Evolutionary conservation across 2,888 invertebrate species (phyloP), one percentile per base, ranked within the genome.

Genomic region (Drosophila aldrichi): DNA sequence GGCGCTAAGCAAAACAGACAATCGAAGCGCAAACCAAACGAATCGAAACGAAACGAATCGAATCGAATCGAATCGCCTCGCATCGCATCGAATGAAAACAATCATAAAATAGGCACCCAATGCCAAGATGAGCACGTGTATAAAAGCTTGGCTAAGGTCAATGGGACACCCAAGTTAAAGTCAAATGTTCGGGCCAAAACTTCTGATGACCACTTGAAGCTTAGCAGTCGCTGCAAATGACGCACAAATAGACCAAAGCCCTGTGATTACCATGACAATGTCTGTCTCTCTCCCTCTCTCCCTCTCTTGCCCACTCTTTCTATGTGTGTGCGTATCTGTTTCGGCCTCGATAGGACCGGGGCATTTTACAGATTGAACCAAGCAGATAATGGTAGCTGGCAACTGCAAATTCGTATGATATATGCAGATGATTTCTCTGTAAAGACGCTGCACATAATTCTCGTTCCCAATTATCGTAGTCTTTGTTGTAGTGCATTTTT

Each of bases 231-330:
- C 63, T 73, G 86, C 70, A 77, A 79, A 74, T 79, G 82, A 72
- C 64, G 63, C 67, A 60, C 55, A 70, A 70, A 86, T 82, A 44
- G 61, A 58, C 56, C 32, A 63, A 71, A 80, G 72, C 65, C 70
- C 64, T 68, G 86, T 77, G 74, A 83, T 83, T 82, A 88, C 74
- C 82, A 88, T 77, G 74, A 74, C 86, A 88, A 79, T 70, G 72
- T 60, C n/a, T n/a, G 12, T 61, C 14, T 18, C 48, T 9, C 29
- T 7, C n/a, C 10, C 12, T 18, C 49, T 25, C 1, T 2, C 12
- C n/a, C 6, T 18, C 32, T 2, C 1, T 16, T 1, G 25, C 2
- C n/a, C n/a, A n/a, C n/a, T 25, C n/a, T 43, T 6, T 49, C 12
- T 62, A 7, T 38, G 34, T 40, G 32, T 40, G 55, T 52, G 34